Percentiles rank a stretch among this genome's conserved stretches.
These are phyloP conservation scores for Thaumatotibia leucotreta DNA, from an alignment of 1,140 invertebrate genomes.

Conservation along the genomic window DNA sequence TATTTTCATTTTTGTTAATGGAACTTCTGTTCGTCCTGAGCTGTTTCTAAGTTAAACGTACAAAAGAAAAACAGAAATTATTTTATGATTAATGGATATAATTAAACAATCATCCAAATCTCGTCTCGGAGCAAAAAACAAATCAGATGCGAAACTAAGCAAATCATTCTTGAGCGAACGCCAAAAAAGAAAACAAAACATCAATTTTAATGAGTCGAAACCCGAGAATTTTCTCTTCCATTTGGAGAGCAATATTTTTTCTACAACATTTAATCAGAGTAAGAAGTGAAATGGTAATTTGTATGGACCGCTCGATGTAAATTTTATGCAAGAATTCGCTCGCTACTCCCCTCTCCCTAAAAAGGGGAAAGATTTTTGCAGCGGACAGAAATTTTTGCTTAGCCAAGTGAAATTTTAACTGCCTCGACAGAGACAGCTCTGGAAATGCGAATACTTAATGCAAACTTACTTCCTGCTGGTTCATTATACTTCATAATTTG, in stretches of 20 bases:
- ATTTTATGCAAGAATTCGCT: conserved; percentile 75
- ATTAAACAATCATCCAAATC: conserved; percentile 14
- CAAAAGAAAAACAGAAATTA: conserved; percentile 19
- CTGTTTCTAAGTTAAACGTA: conserved; percentile 28
- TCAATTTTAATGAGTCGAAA: conserved; percentile 74
- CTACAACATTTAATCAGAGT: conserved; percentile 76
- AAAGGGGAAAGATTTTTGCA: conserved; percentile 73
- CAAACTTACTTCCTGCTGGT: conserved; percentile 71
- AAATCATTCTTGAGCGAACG: conserved; percentile 40
- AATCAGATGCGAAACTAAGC: conserved; percentile 48
- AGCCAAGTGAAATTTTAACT: conserved; percentile 76
- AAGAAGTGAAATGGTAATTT: conserved; percentile 76
- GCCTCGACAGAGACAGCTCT: conserved; percentile 70
- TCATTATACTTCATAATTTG: conserved; percentile 73
- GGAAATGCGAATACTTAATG: conserved; percentile 72
- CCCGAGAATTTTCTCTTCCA: conserved; percentile 71
- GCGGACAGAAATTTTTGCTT: conserved; percentile 75
- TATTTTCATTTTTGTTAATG: conserved; percentile 12
- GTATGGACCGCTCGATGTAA: conserved; percentile 75
- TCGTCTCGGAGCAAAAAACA: conserved; percentile 21
- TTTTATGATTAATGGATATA: conserved; percentile 30
- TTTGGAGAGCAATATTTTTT: conserved; percentile 75
- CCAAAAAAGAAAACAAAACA: conserved; percentile 63
- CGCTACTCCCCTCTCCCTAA: conserved; percentile 56
- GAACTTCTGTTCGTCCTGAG: conserved; percentile 19